Evolutionary conservation across 2,797 vertebrate species (phyloP), one percentile per base, ranked within the genome.

Genomic region (Poeciliopsis gracilis): DNA sequence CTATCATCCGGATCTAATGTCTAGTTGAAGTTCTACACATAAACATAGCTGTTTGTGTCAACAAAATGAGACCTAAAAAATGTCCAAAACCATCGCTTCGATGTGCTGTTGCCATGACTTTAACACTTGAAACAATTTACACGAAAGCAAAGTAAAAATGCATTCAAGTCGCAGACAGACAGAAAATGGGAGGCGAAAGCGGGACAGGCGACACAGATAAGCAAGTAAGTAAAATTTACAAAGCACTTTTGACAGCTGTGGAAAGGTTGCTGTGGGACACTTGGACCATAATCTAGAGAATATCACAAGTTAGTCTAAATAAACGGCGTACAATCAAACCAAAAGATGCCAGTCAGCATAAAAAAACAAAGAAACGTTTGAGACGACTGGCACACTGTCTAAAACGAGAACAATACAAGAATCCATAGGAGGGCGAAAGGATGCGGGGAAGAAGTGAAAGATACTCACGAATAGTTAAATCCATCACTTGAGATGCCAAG

Each of bases 401-500:
- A 55, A 61, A 16, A 82, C 70, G 69, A 91, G 90, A 82, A 95
- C 95, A 93, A 79, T 43, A 66, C 61, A 72, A 73, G 90, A 91
- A 92, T 94, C 92, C 95, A 95, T 92, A 93, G 94, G 80, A 45
- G 18, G 25, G 55, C 43, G 28, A 16, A 71, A 94, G 78, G 70
- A 94, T 93, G 94, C 95, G 94, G 92, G 94, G 96, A 96, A 95
- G 95, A 96, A 95, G 96, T 96, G 96, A 95, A 96, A 96, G 95
- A 97, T 99, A 99, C 98, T 99, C 98, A 99, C 98, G 98, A 98
- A 99, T 99, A 96, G 98, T 99, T 99, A 99, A 99, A 99, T 99
- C 98, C 98, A 99, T 99, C 97, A 99, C 98, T 98, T 99, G 98
- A 97, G 98, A 99, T 96, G 98, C 98, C 98, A 99, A 99, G 98